Evolutionary conservation across 2,113 vertebrate genomes (phyloP), one percentile per base, ranked within the genome.

Genomic region (Lophius piscatorius): DNA sequence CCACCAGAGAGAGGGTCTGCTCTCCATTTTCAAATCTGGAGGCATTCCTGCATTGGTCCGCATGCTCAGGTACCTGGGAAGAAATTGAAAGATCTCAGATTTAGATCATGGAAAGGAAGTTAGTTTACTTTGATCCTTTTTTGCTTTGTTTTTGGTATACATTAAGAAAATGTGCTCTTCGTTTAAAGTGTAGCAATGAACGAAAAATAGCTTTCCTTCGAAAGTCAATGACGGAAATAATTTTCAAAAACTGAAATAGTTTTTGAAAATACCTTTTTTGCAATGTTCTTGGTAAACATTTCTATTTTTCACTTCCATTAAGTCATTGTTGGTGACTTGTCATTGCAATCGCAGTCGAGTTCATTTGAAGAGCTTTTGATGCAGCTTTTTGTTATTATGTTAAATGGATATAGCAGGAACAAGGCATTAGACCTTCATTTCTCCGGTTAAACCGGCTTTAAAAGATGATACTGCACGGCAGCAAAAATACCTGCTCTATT

Each of bases 31-130:
- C 88, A 98, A 98, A 76, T 97, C 94, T 0, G 96, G 97, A 0
- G 96, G 97, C 80, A 99, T 99, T 81, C 97, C 97, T 0, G 96
- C 96, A 23, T 87, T 99, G 0, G 97, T 99, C 67, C 95, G 96
- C 83, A 96, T 98, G 96, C 93, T 99, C 88, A 98, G 96, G 96
- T 98, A 73, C 65, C 12, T 11, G 6, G 11, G 9, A 31, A 51
- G 17, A 3, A 8, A 46, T 44, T 13, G 14, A 38, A 12, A 5
- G 18, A 9, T 5, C 29, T 3, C 9, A 10, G 29, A 10, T 10
- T 10, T 12, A 23, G 18, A 40, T 21, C 16, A 42, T 29, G 5
- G 4, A 13, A 1, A 26, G 3, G 17, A 14, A 17, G 5, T 26
- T 34, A 17, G 28, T 23, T 17, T 18, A 31, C 29, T 50, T 34